Percentiles rank a stretch among this genome's conserved stretches.
Conservation (phyloP, 2,888 invertebrate genomes). For the Hydroisotoma schaefferi region DNA sequence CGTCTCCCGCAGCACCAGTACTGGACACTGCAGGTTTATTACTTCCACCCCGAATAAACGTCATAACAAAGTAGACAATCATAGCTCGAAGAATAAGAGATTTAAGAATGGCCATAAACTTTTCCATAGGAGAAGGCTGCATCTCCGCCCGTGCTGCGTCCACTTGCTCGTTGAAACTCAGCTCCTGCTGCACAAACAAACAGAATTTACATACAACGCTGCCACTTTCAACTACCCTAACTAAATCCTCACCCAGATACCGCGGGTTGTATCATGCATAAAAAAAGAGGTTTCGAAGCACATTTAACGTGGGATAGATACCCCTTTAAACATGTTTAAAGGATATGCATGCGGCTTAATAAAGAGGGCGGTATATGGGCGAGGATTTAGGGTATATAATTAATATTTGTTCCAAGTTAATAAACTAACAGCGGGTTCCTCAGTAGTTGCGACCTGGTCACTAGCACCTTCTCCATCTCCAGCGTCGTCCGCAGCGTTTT, state of each 20-base stretch:
- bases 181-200: constrained; percentile 25
- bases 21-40: constrained; percentile 30
- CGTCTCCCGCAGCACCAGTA: constrained; percentile 46
- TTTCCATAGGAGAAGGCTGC: constrained; percentile 61
- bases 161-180: constrained; percentile 45
- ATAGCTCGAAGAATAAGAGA: constrained; percentile 81
- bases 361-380: too few species aligned
- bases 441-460: constrained; percentile 10
- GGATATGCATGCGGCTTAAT: too few species aligned
- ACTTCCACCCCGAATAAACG: constrained; percentile 66
- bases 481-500: constrained; percentile 1
- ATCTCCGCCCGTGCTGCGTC: constrained; percentile 50
- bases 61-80: constrained; percentile 88
- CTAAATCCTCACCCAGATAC: too few species aligned
- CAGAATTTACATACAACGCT: neutral
- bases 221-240: too few species aligned
- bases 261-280: too few species aligned
- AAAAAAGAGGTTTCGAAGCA: too few species aligned
- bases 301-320: too few species aligned
- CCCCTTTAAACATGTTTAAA: too few species aligned
- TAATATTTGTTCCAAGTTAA: neutral
- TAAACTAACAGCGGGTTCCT: constrained; percentile 22
- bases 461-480: too few species aligned
- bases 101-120: constrained; percentile 61
- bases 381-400: too few species aligned